These are phyloP conservation scores for Spicauda simplicius DNA, from an alignment of 2,888 invertebrate species.

Conservation along the genomic window DNA sequence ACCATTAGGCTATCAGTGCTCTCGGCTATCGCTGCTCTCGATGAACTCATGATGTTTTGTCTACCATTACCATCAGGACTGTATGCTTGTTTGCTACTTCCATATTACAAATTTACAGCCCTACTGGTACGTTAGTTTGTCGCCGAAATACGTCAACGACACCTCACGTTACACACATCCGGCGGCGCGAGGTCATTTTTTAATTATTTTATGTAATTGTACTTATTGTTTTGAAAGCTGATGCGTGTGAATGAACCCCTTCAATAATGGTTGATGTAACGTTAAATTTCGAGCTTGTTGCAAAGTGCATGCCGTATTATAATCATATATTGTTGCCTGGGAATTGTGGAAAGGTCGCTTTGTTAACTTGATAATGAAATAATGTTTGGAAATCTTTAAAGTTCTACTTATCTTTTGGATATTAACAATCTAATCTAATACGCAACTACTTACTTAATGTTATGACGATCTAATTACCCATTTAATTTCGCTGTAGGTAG, in stretches of 20 bases:
- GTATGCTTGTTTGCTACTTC: too few species aligned
- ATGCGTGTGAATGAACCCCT: slow-evolving; percentile 70
- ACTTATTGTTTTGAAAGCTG: slow-evolving; percentile 64
- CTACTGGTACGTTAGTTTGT: slow-evolving; percentile 36
- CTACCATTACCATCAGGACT: too few species aligned
- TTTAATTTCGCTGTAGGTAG: too few species aligned
- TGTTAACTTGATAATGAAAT: background rate
- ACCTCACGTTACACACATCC: slow-evolving; percentile 61
- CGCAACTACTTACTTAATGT: too few species aligned
- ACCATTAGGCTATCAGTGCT: too few species aligned
- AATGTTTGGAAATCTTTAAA: background rate
- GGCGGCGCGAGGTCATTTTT: slow-evolving; percentile 72
- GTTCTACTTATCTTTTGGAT: too few species aligned
- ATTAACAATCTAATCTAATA: too few species aligned
- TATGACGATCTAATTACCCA: too few species aligned
- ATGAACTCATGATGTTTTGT: too few species aligned
- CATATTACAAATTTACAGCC: slow-evolving; percentile 28
- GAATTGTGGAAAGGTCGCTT: slow-evolving; percentile 4
- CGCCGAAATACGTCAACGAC: slow-evolving; percentile 69
- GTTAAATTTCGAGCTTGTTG: slow-evolving; percentile 26
- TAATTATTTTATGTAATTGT: slow-evolving; percentile 78
- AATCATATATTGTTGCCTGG: slow-evolving; percentile 9
- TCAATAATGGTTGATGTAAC: slow-evolving; percentile 31
- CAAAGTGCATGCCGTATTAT: slow-evolving; percentile 23
- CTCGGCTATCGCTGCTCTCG: too few species aligned